These are phyloP conservation scores for Formica exsecta DNA, from an alignment of 1,140 invertebrate genomes.

Conservation along the genomic window DNA sequence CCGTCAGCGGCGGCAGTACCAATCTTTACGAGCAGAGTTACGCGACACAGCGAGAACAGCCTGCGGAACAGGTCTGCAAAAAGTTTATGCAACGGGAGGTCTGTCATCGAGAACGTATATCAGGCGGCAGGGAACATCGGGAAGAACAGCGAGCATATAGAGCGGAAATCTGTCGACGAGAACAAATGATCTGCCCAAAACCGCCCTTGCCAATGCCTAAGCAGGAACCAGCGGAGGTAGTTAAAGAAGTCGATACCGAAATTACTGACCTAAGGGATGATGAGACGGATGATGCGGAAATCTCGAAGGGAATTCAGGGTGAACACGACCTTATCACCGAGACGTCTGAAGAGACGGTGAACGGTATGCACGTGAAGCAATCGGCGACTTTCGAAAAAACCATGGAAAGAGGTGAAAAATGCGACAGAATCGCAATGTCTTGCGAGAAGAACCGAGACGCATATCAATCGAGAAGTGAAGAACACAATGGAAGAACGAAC, in stretches of 20 bases:
- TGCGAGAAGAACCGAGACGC: slow-evolving; percentile 57
- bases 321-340: slow-evolving; percentile 84
- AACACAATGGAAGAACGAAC: slow-evolving; percentile 66
- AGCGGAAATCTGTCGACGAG: slow-evolving; percentile 60
- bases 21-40: slow-evolving; percentile 80
- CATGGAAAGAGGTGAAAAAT: slow-evolving; percentile 68
- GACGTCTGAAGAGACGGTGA: slow-evolving; percentile 82
- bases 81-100: slow-evolving; percentile 76
- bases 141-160: slow-evolving; percentile 80
- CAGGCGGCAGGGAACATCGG: slow-evolving; percentile 76
- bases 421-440: slow-evolving; percentile 6
- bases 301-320: slow-evolving; percentile 80
- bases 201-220: slow-evolving; percentile 65
- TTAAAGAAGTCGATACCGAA: slow-evolving; percentile 74
- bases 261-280: slow-evolving; percentile 76
- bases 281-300: slow-evolving; percentile 49
- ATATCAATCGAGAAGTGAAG: slow-evolving; percentile 71
- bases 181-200: slow-evolving; percentile 68
- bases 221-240: slow-evolving; percentile 70
- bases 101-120: slow-evolving; percentile 75
- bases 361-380: slow-evolving; percentile 83
- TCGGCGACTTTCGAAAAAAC: slow-evolving; percentile 85
- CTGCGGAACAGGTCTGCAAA: slow-evolving; percentile 73
- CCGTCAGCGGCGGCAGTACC: slow-evolving; percentile 77
- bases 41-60: slow-evolving; percentile 51